These are phyloP conservation scores for Alectoris magna DNA, from an alignment of 2,797 vertebrate species.

Conservation along the genomic window DNA sequence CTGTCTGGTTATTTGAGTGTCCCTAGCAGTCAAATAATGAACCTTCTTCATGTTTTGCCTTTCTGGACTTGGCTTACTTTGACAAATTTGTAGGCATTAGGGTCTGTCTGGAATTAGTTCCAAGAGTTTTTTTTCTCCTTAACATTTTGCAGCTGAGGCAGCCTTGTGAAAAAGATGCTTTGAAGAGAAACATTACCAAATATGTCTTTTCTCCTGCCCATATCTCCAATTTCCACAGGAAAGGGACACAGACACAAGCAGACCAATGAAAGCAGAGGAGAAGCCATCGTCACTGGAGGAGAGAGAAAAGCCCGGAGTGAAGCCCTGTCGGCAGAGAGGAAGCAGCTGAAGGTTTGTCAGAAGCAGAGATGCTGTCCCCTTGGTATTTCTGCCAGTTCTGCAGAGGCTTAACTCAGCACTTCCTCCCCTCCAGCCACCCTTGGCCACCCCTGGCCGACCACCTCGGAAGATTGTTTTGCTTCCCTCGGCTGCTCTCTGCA, in stretches of 20 bases:
- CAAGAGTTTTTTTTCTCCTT: slow-evolving; percentile 76
- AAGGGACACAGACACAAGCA: slow-evolving; percentile 62
- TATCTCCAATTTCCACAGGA: slow-evolving; percentile 82
- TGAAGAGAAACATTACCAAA: slow-evolving; percentile 82
- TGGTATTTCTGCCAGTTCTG: slow-evolving; percentile 21
- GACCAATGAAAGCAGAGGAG: slow-evolving; percentile 58
- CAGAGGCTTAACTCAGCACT: neutral
- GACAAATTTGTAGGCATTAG: slow-evolving; percentile 83
- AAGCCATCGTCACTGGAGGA: slow-evolving; percentile 21
- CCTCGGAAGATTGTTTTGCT: slow-evolving; percentile 18
- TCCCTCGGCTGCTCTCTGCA: neutral
- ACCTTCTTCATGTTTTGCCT: slow-evolving; percentile 81
- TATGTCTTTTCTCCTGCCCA: slow-evolving; percentile 79
- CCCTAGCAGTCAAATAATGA: slow-evolving; percentile 79
- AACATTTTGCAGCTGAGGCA: slow-evolving; percentile 81
- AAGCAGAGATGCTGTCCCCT: neutral
- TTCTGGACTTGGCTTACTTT: slow-evolving; percentile 78
- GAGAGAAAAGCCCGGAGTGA: slow-evolving; percentile 34
- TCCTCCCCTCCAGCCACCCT: neutral
- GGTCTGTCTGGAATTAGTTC: slow-evolving; percentile 85
- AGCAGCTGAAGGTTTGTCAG: slow-evolving; percentile 7
- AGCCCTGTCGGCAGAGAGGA: slow-evolving; percentile 50
- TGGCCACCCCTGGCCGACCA: neutral
- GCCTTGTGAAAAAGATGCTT: slow-evolving; percentile 75
- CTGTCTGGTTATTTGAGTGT: slow-evolving; percentile 79